A percentile compares a stretch with the other conserved stretches of the same genome.
Conservation (phyloP, 2,888 invertebrate genomes). For the Xestia rhomboidea region DNA sequence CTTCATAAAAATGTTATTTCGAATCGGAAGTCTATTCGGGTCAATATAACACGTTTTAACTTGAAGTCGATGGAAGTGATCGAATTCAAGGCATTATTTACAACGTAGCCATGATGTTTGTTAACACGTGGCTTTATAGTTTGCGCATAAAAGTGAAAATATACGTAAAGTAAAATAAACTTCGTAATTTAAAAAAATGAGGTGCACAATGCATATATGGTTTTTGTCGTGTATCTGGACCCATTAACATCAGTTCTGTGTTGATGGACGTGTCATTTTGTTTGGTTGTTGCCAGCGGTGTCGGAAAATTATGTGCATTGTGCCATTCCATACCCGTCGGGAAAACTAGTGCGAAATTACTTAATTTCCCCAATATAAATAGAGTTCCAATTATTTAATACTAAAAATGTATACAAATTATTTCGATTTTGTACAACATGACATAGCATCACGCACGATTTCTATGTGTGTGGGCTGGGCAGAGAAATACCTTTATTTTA, state of each 20-base stretch:
- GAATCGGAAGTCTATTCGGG: not conserved
- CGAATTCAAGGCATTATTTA: constrained; percentile 34
- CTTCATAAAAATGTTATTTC: not conserved
- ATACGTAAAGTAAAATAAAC: constrained; percentile 14
- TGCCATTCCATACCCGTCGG: not conserved
- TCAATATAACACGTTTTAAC: not conserved
- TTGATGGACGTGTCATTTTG: constrained; percentile 12
- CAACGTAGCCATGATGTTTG: constrained; percentile 33
- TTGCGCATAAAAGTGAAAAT: constrained; percentile 30
- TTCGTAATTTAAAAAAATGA: constrained; percentile 16
- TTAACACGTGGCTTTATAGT: constrained; percentile 32
- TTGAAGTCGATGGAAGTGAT: constrained; percentile 26
- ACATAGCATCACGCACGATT: not conserved
- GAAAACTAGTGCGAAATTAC: constrained; percentile 13
- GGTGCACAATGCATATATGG: constrained; percentile 10
- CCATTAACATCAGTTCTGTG: constrained; percentile 1
- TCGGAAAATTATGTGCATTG: constrained; percentile 16
- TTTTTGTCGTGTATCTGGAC: not conserved
- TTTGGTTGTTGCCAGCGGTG: not conserved
- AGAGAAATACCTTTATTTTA: too few species aligned
- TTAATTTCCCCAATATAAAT: not conserved
- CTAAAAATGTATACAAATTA: not conserved
- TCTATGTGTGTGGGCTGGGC: not conserved
- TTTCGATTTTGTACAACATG: not conserved
- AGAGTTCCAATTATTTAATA: not conserved